Evolutionary conservation across 1,140 invertebrate genomes (phyloP).

Genomic region (Hermetia illucens): DNA sequence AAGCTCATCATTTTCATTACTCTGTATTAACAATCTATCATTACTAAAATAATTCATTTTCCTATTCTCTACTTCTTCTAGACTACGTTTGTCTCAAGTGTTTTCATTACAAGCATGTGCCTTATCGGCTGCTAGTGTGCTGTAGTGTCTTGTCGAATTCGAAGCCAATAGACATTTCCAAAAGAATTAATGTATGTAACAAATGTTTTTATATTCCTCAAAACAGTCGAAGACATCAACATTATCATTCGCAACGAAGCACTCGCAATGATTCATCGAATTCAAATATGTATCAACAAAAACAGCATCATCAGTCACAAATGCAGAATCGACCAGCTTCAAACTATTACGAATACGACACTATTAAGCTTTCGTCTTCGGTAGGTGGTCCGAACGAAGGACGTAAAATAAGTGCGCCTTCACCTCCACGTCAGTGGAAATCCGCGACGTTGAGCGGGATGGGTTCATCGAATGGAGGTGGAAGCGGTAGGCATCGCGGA

Average conservation of each 20-base stretch:
- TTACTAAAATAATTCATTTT: no score
- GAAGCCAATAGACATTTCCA: no score
- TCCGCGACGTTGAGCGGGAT: constrained; percentile 21
- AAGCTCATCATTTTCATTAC: no score
- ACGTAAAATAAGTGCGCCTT: constrained; percentile 11
- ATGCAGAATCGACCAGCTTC: constrained; percentile 44
- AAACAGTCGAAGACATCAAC: constrained; percentile 53
- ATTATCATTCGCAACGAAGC: constrained; percentile 62
- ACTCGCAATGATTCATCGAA: constrained; percentile 44
- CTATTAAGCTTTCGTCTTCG: constrained; percentile 38
- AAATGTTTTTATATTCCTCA: no score
- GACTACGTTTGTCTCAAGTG: no score
- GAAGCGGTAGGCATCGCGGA: constrained; percentile 31
- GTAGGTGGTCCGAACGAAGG: constrained; percentile 21
- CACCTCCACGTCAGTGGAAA: constrained; percentile 22
- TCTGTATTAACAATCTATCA: no score
- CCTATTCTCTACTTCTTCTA: no score
- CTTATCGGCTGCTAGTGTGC: no score
- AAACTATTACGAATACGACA: constrained; percentile 74
- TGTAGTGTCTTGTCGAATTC: no score
- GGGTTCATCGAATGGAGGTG: constrained; percentile 18
- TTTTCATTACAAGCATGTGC: no score
- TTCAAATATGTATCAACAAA: constrained; percentile 15
- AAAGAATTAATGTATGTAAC: no score
- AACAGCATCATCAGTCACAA: constrained; percentile 11